Percentiles rank a stretch among this genome's conserved stretches.
Evolutionary conservation across 2,113 vertebrate species (phyloP).

Genomic region (Macquaria ambigua): DNA sequence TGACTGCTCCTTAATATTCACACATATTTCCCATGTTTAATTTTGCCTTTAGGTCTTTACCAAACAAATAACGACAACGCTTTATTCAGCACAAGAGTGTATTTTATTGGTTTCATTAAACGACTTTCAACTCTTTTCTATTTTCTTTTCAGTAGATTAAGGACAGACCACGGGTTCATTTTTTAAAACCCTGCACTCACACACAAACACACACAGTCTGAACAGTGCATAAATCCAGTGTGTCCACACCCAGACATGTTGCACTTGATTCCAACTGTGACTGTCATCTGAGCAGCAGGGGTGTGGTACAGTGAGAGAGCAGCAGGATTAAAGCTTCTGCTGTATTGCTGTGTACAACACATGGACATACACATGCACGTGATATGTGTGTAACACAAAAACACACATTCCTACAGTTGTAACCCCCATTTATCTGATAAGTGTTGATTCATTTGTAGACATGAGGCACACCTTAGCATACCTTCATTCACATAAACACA

Average conservation of each 20-base stretch:
- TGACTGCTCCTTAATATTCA: conserved; percentile 2
- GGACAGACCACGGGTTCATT: background rate
- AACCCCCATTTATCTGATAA: no score
- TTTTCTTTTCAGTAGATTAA: background rate
- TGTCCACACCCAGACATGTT: conserved; percentile 22
- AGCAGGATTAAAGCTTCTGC: conserved; percentile 9
- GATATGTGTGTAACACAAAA: background rate
- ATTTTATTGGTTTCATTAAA: background rate
- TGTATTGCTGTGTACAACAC: background rate
- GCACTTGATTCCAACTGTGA: conserved; percentile 35
- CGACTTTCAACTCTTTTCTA: background rate
- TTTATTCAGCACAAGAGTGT: background rate
- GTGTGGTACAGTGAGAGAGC: conserved; percentile 9
- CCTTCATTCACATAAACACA: background rate
- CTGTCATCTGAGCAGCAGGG: conserved; percentile 44
- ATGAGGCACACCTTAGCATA: background rate
- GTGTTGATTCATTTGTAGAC: background rate
- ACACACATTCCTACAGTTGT: no score
- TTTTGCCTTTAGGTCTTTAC: background rate
- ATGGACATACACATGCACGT: background rate
- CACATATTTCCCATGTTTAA: background rate
- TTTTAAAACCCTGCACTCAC: background rate
- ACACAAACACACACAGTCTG: background rate
- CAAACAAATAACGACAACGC: background rate
- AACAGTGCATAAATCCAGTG: background rate